These are phyloP conservation scores for Drosophila cognata DNA, from an alignment of 2,888 invertebrate genomes.

Conservation along the genomic window DNA sequence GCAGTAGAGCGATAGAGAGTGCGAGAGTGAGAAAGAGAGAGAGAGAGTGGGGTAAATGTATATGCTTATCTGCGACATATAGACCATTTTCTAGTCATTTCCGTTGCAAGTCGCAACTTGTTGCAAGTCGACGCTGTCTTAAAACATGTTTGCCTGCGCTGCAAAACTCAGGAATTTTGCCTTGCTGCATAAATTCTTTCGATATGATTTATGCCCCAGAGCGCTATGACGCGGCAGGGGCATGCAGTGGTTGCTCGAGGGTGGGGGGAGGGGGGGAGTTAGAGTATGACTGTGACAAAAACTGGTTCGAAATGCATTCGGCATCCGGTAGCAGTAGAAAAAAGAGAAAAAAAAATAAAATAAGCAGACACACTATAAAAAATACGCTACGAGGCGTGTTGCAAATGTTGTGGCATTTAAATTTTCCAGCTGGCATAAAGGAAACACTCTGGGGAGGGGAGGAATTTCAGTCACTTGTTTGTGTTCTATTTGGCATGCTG, in stretches of 20 bases:
- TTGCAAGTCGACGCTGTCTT: conserved; percentile 37
- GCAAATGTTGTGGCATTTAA: conserved; percentile 65
- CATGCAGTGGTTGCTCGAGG: background rate
- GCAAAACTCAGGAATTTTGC: conserved; percentile 67
- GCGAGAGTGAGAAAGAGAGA: background rate
- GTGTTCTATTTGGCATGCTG: conserved; percentile 35
- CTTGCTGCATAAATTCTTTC: conserved; percentile 75
- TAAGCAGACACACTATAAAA: conserved; percentile 6
- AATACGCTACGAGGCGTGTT: conserved; percentile 46
- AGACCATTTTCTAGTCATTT: conserved; percentile 62
- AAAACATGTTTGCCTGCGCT: conserved; percentile 60
- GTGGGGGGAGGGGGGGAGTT: background rate
- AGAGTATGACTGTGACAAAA: conserved; percentile 48
- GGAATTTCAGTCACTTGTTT: background rate
- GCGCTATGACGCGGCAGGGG: background rate
- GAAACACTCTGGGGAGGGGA: conserved; percentile 9
- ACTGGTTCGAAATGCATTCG: conserved; percentile 71
- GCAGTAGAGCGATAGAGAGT: background rate
- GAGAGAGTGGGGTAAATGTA: conserved; percentile 7
- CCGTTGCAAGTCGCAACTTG: conserved; percentile 59
- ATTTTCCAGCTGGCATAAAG: conserved; percentile 29
- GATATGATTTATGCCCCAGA: conserved; percentile 69
- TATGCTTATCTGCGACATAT: conserved; percentile 34
- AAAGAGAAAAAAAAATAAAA: conserved; percentile 17
- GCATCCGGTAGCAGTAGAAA: conserved; percentile 61